Conservation (phyloP, 2,888 invertebrate genomes). For the Cosmopolites sordidus region DNA sequence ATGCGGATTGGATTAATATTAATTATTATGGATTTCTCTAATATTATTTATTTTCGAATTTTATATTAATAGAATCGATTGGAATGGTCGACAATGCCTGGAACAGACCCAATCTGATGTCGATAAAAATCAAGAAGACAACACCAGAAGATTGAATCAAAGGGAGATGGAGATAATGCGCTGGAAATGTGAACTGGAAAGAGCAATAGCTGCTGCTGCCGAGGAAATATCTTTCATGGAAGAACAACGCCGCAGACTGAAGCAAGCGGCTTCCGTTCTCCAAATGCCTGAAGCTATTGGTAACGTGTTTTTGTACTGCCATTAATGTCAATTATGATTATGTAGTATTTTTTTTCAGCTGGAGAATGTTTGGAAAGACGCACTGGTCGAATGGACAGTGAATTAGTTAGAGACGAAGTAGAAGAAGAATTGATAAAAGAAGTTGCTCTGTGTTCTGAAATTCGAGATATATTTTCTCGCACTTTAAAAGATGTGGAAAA, state of each 20-base stretch:
- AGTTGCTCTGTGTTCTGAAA: conserved; percentile 65
- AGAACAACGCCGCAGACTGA: conserved; percentile 62
- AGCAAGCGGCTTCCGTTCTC: conserved; percentile 62
- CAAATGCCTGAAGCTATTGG: conserved; percentile 70
- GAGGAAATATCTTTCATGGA: conserved; percentile 68
- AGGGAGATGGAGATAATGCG: conserved; percentile 66
- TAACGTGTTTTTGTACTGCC: conserved; percentile 26
- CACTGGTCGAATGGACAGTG: conserved; percentile 64
- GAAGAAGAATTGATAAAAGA: conserved; percentile 77
- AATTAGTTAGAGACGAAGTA: conserved; percentile 70
- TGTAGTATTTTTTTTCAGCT: conserved; percentile 39
- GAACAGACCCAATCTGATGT: conserved; percentile 61
- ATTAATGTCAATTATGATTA: neutral
- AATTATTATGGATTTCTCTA: too few relatives aligned
- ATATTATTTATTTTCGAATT: neutral
- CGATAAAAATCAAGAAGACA: conserved; percentile 66
- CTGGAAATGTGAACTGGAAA: conserved; percentile 73
- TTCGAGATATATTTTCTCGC: conserved; percentile 58
- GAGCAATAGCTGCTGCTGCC: conserved; percentile 62
- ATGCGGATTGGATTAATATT: too few relatives aligned
- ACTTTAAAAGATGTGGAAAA: conserved; percentile 64
- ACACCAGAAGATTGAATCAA: conserved; percentile 60
- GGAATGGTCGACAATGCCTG: conserved; percentile 61
- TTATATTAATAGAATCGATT: conserved; percentile 58
- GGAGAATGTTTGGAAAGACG: conserved; percentile 71